Conservation (phyloP, 1,140 invertebrate genomes). For the Chrysoperla carnea region DNA sequence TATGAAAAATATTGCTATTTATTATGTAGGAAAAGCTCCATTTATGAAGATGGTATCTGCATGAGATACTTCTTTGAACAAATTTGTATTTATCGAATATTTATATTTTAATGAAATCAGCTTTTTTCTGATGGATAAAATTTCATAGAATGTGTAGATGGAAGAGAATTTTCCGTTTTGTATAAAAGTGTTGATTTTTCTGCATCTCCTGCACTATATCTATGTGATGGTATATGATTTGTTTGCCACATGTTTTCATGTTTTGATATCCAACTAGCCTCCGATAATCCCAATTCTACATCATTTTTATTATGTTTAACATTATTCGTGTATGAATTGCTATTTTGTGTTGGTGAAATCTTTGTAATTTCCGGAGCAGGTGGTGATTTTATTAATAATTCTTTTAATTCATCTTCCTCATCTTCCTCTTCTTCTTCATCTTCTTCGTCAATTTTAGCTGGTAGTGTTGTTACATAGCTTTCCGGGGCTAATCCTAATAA, state of each 20-base stretch:
- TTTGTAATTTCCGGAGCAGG: too few relatives aligned
- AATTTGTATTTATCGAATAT: too few relatives aligned
- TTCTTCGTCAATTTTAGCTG: conserved; percentile 9
- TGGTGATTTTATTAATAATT: too few relatives aligned
- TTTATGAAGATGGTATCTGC: too few relatives aligned
- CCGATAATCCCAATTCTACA: neutral
- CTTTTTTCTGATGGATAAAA: conserved; percentile 17
- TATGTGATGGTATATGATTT: conserved; percentile 9
- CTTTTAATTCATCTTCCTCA: conserved; percentile 2
- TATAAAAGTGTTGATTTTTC: conserved; percentile 17
- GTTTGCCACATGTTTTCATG: neutral
- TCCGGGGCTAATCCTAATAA: conserved; percentile 30
- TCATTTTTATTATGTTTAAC: conserved; percentile 8
- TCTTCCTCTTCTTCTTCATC: conserved; percentile 4
- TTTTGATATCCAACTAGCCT: neutral
- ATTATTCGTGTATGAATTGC: conserved; percentile 9
- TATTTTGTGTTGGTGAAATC: conserved; percentile 1
- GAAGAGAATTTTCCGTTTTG: conserved; percentile 12
- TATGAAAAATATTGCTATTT: too few relatives aligned
- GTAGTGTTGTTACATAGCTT: conserved; percentile 14
- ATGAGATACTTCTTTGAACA: too few relatives aligned
- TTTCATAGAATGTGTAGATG: conserved; percentile 20
- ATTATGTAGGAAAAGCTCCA: too few relatives aligned
- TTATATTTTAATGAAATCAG: neutral
- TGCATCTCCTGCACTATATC: conserved; percentile 24